These are phyloP conservation scores for Upupa epops DNA, from an alignment of 2,113 vertebrate genomes.

Conservation along the genomic window DNA sequence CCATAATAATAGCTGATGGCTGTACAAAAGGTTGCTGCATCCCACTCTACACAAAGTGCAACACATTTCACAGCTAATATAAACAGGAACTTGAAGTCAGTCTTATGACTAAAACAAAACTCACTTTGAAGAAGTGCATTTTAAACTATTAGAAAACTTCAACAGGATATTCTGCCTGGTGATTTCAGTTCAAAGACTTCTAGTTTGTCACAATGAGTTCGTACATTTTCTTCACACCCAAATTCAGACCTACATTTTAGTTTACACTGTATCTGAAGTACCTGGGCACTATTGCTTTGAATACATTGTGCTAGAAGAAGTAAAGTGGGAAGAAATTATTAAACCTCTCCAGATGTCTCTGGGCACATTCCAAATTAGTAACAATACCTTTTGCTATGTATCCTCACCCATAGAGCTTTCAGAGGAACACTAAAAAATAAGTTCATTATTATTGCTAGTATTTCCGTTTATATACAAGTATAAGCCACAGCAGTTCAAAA, in stretches of 20 bases:
- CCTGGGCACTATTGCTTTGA: neutral
- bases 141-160: neutral
- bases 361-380: neutral
- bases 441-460: neutral
- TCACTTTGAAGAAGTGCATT: neutral
- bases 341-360: neutral
- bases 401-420: neutral
- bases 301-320: neutral
- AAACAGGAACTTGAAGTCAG: neutral
- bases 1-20: neutral
- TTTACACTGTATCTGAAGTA: neutral
- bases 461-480: neutral
- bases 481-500: neutral
- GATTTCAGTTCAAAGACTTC: neutral
- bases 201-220: neutral
- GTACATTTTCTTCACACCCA: neutral
- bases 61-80: neutral
- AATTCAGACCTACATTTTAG: neutral
- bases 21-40: neutral
- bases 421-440: neutral
- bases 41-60: neutral
- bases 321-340: neutral
- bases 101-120: neutral
- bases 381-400: neutral
- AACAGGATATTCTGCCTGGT: neutral